phyloP scores from a whole-genome alignment of 2,888 invertebrate genomes.

The Anodontia alba region DNA sequence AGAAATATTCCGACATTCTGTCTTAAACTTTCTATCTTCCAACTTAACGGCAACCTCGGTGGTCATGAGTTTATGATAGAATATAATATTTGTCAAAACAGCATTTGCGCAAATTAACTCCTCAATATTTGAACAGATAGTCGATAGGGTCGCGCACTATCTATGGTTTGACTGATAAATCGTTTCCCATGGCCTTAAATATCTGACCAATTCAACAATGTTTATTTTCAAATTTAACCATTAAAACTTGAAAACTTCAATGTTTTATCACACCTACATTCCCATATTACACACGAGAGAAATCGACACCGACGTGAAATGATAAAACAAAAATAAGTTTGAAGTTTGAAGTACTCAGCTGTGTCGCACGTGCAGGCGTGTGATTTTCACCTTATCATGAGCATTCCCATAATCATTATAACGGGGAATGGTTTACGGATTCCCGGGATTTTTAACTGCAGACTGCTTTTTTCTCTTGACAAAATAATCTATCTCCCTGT shows the following conservation, averaged over 20 bases:
- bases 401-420: too few species aligned
- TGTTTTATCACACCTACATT: neutral
- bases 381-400: neutral
- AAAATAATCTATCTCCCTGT: too few species aligned
- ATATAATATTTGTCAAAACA: neutral
- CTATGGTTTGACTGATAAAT: constrained; percentile 8
- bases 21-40: neutral
- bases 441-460: too few species aligned
- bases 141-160: constrained; percentile 17
- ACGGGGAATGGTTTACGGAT: too few species aligned
- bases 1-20: neutral
- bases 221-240: constrained; percentile 5
- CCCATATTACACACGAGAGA: neutral
- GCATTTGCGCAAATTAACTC: constrained; percentile 13
- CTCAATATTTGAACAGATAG: constrained; percentile 17
- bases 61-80: constrained; percentile 7
- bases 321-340: neutral
- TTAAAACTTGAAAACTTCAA: constrained; percentile 1
- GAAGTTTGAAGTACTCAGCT: neutral
- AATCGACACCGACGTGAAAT: neutral
- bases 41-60: neutral
- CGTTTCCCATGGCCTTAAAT: neutral
- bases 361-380: neutral
- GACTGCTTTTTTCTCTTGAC: too few species aligned
- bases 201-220: constrained; percentile 5